A percentile compares a stretch with the other conserved stretches of the same genome.
Conservation (phyloP, 2,113 vertebrate species). For the Corythornis cristatus region DNA sequence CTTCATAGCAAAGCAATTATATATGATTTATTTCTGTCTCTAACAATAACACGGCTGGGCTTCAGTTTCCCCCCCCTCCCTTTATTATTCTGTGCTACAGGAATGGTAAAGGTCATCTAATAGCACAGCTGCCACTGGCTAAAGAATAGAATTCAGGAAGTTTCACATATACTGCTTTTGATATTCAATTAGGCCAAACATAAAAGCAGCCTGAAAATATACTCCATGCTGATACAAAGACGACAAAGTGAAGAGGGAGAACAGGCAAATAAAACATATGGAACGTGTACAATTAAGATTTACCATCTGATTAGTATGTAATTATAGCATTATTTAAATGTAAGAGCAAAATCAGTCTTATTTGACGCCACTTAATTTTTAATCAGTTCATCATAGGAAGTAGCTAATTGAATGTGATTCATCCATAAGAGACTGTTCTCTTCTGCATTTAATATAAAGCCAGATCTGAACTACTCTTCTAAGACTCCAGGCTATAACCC, state of each 20-base stretch:
- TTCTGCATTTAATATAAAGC: constrained; percentile 14
- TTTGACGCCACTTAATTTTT: constrained; percentile 55
- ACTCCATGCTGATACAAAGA: constrained; percentile 51
- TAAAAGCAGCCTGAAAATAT: constrained; percentile 51
- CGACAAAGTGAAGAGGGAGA: constrained; percentile 33
- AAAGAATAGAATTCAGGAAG: constrained; percentile 53
- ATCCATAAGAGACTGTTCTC: not conserved
- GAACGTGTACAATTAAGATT: constrained; percentile 40
- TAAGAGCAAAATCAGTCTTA: constrained; percentile 47
- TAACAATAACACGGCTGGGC: constrained; percentile 62
- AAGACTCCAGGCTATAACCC: constrained; percentile 3
- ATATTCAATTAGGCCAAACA: constrained; percentile 48
- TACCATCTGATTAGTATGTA: constrained; percentile 61
- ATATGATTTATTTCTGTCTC: constrained; percentile 61
- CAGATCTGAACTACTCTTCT: constrained; percentile 26
- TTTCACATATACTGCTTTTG: constrained; percentile 35
- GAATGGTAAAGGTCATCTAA: constrained; percentile 58
- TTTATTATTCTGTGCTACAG: constrained; percentile 53
- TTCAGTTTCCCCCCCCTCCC: constrained; percentile 19
- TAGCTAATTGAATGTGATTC: constrained; percentile 49
- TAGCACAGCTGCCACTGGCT: constrained; percentile 22
- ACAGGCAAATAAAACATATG: constrained; percentile 35
- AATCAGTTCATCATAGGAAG: constrained; percentile 64
- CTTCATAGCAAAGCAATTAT: constrained; percentile 56
- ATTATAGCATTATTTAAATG: constrained; percentile 65